A percentile compares a stretch with the other conserved stretches of the same genome.
These are phyloP conservation scores for Dolichoris vasculosae DNA, from an alignment of 1,140 invertebrate genomes.

Conservation along the genomic window DNA sequence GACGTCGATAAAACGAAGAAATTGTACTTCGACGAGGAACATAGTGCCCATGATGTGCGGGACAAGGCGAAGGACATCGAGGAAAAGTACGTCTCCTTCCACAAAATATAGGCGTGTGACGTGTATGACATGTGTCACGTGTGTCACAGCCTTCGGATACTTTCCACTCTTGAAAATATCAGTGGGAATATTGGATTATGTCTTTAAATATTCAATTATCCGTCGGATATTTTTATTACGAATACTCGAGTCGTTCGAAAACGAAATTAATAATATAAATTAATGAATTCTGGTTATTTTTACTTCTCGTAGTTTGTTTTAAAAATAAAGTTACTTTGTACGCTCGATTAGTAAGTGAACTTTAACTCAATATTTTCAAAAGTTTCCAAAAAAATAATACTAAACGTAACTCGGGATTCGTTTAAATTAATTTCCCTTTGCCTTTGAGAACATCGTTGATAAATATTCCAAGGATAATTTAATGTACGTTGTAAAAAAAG, in stretches of 20 bases:
- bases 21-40: slow-evolving; percentile 95
- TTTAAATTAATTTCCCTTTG: too few relatives aligned
- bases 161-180: neutral
- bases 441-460: too few relatives aligned
- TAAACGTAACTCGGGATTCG: too few relatives aligned
- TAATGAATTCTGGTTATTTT: too few relatives aligned
- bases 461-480: too few relatives aligned
- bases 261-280: neutral
- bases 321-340: too few relatives aligned
- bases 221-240: neutral
- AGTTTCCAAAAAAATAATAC: too few relatives aligned
- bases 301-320: too few relatives aligned
- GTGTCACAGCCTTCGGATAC: neutral
- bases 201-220: neutral
- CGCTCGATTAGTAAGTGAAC: too few relatives aligned
- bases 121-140: too few relatives aligned
- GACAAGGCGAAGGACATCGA: slow-evolving; percentile 96
- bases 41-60: slow-evolving; percentile 93
- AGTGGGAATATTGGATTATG: neutral
- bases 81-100: slow-evolving; percentile 85
- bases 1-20: slow-evolving; percentile 97
- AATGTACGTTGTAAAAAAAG: too few relatives aligned
- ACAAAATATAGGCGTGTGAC: neutral
- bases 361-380: too few relatives aligned
- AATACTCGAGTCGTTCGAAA: neutral